Base-by-base conservation (phyloP, 2,113 vertebrate species). In the Phalacrocorax brasilianus region DNA sequence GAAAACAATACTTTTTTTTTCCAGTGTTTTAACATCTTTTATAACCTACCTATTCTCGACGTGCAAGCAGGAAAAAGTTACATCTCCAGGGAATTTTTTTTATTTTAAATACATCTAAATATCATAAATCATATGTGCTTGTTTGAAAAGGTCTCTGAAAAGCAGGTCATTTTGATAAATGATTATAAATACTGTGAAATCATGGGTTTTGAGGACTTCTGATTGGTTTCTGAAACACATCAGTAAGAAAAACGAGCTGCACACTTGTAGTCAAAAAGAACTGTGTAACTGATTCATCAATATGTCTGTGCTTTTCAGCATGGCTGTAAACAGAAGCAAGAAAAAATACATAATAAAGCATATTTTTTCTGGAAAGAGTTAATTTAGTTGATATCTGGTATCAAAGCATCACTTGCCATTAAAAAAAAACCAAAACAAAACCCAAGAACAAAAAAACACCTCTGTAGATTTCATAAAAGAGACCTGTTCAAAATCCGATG, bases 161-260 rank as follows among this genome's bases (percentile, higher is more conserved):
- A 96, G 55, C 87, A 96, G 92, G 80, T 97, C 73, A 97, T 97
- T 97, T 93, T 97, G 95, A 97, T 96, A 95, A 97, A 97, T 88
- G 67, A 95, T 95, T 95, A 76, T 96, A 97, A 98, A 97, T 96
- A 95, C 80, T 89, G 88, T 44, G 47, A 96, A 95, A 96, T 96
- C 62, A 44, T 94, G 96, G 91, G 49, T 82, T 97, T 97, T 94
- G 96, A 83, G 94, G 81, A 97, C 78, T 93, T 97, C 87, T 97
- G 88, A 97, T 97, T 97, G 82, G 95, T 97, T 95, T 95, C 78
- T 90, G 97, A 97, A 91, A 86, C 72, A 92, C 71, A 94, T 85
- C 86, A 93, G 58, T 89, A 97, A 95, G 97, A 97, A 95, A 93
- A 96, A 97, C 96, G 94, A 97, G 88, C 78, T 95, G 22, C 76